Evolutionary conservation across 37 sponge, comb jelly and placozoan genomes (phyloP).

Genomic region (Crambe crambe): DNA sequence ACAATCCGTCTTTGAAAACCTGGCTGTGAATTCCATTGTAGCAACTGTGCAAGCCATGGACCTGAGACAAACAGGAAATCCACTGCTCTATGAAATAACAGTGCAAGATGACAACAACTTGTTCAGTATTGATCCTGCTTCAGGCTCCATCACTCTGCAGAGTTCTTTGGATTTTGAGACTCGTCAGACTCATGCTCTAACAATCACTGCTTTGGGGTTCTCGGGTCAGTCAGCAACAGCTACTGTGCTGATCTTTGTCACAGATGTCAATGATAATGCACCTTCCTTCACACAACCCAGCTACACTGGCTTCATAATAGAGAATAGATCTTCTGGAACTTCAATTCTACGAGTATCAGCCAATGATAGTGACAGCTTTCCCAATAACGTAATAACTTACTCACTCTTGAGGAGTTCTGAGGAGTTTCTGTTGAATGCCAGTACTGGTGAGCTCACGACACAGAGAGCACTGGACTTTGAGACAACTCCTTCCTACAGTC

Average conservation of each 20-base stretch:
- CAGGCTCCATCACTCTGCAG: conserved; percentile 6
- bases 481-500: not conserved
- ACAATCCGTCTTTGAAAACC: conserved; percentile 30
- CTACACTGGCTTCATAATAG: conserved; percentile 31
- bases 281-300: conserved; percentile 31
- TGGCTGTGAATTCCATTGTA: not conserved
- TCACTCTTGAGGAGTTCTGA: not conserved
- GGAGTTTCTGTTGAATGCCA: conserved; percentile 12
- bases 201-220: conserved; percentile 38
- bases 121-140: conserved; percentile 25
- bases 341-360: conserved; percentile 20
- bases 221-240: conserved; percentile 46
- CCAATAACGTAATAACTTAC: conserved; percentile 35
- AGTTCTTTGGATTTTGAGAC: conserved; percentile 55
- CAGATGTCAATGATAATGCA: conserved; percentile 59
- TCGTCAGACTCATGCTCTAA: conserved; percentile 17
- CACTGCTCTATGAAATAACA: conserved; percentile 50
- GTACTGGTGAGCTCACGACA: conserved; percentile 34
- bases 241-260: conserved; percentile 18
- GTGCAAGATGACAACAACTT: conserved; percentile 14
- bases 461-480: conserved; percentile 42
- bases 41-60: conserved; percentile 22
- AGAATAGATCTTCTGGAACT: conserved; percentile 31
- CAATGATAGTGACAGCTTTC: conserved; percentile 38
- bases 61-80: conserved; percentile 16